Evolutionary conservation across 2,888 invertebrate genomes (phyloP).

Genomic region (Diabrotica balteata): DNA sequence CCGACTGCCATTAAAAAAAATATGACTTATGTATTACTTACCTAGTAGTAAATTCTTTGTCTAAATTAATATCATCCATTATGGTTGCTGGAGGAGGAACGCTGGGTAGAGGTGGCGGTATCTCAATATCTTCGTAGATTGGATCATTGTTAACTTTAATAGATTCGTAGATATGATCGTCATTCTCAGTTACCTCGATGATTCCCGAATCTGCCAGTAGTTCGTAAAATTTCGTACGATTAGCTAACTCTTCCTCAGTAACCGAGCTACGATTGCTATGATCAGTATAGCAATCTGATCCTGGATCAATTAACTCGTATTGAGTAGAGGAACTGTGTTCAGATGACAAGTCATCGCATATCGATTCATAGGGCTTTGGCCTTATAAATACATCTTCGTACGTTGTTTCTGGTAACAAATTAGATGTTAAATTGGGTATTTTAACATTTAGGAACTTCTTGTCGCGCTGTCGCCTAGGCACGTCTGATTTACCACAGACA

Average conservation of each 20-base stretch:
- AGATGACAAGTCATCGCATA: slow-evolving; percentile 60
- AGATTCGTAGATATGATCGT: slow-evolving; percentile 78
- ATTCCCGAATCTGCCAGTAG: slow-evolving; percentile 74
- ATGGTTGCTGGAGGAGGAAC: slow-evolving; percentile 79
- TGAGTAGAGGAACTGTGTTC: slow-evolving; percentile 70
- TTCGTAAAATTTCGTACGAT: slow-evolving; percentile 76
- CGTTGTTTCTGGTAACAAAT: slow-evolving; percentile 18
- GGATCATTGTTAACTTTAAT: slow-evolving; percentile 76
- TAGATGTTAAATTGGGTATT: slow-evolving; percentile 63
- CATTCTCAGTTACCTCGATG: slow-evolving; percentile 72
- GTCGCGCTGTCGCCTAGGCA: slow-evolving; percentile 58
- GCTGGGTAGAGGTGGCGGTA: slow-evolving; percentile 80
- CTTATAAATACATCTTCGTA: slow-evolving; percentile 72
- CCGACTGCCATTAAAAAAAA: too few species aligned
- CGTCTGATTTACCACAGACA: slow-evolving; percentile 72
- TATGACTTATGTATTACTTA: slow-evolving; percentile 36
- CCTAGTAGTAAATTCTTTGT: slow-evolving; percentile 72
- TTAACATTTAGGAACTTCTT: slow-evolving; percentile 58
- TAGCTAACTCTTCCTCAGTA: slow-evolving; percentile 69
- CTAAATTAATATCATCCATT: slow-evolving; percentile 70
- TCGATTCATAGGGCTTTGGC: slow-evolving; percentile 59
- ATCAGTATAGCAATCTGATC: slow-evolving; percentile 78
- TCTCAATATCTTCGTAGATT: slow-evolving; percentile 81
- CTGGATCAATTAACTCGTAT: slow-evolving; percentile 78
- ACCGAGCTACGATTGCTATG: slow-evolving; percentile 59